phyloP scores from a whole-genome alignment of 2,113 vertebrate genomes.

The Gopherus flavomarginatus region DNA sequence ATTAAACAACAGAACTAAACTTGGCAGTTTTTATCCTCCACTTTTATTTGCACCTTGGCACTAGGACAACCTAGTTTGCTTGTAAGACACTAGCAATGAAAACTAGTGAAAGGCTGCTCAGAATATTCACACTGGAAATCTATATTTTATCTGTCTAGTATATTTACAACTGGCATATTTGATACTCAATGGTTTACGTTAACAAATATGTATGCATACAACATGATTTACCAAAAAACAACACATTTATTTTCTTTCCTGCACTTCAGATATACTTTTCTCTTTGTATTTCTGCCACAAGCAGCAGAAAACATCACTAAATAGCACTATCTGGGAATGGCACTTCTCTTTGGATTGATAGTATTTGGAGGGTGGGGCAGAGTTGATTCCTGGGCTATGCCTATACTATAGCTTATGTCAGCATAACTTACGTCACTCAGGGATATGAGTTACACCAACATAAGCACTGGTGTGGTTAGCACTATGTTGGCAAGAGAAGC shows the following conservation, averaged over 20 bases:
- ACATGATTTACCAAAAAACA: neutral
- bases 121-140: constrained; percentile 40
- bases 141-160: constrained; percentile 57
- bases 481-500: no score
- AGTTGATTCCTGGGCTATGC: neutral
- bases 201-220: neutral
- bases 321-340: neutral
- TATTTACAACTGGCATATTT: constrained; percentile 40
- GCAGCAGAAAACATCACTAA: neutral
- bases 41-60: neutral
- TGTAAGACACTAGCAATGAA: constrained; percentile 9
- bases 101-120: neutral
- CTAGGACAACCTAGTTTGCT: neutral
- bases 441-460: no score
- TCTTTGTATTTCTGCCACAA: neutral
- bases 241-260: neutral
- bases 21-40: neutral
- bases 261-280: neutral
- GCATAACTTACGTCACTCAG: no score
- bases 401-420: no score
- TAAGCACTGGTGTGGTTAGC: no score
- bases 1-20: neutral
- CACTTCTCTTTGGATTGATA: neutral
- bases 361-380: neutral
- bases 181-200: neutral